Evolutionary conservation across 2,113 vertebrate species (phyloP).

Genomic region (Uria lomvia): DNA sequence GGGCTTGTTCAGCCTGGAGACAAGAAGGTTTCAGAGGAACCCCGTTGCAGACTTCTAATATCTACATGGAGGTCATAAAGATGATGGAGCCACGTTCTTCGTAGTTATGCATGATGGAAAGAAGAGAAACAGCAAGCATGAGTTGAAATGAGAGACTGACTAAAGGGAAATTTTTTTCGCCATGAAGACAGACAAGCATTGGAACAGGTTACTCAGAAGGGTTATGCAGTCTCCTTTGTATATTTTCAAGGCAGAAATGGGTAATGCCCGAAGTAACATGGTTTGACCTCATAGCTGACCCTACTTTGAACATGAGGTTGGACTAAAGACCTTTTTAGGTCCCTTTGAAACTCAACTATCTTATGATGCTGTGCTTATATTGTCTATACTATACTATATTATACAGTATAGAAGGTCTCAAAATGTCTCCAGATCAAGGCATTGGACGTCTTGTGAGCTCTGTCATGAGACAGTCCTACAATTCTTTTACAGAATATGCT

Average conservation of each 20-base stretch:
- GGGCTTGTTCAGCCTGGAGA: background rate
- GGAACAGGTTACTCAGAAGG: background rate
- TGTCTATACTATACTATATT: background rate
- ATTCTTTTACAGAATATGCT: background rate
- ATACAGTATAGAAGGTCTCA: background rate
- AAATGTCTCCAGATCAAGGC: background rate
- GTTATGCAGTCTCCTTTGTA: background rate
- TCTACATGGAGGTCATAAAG: background rate
- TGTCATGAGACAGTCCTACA: background rate
- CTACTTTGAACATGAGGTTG: background rate
- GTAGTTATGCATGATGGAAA: background rate
- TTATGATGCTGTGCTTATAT: background rate
- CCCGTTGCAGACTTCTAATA: background rate
- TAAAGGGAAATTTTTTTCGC: background rate
- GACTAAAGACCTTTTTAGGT: background rate
- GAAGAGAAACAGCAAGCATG: background rate
- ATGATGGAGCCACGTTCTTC: rapidly evolving
- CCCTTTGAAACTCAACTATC: background rate
- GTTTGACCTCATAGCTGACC: background rate
- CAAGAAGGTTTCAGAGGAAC: background rate
- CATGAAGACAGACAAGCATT: background rate
- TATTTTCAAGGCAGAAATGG: background rate
- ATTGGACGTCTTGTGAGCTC: background rate
- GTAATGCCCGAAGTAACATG: background rate
- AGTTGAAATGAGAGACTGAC: background rate